Conservation (phyloP, 2,888 invertebrate genomes). For the Cyrtodaria siliqua region DNA sequence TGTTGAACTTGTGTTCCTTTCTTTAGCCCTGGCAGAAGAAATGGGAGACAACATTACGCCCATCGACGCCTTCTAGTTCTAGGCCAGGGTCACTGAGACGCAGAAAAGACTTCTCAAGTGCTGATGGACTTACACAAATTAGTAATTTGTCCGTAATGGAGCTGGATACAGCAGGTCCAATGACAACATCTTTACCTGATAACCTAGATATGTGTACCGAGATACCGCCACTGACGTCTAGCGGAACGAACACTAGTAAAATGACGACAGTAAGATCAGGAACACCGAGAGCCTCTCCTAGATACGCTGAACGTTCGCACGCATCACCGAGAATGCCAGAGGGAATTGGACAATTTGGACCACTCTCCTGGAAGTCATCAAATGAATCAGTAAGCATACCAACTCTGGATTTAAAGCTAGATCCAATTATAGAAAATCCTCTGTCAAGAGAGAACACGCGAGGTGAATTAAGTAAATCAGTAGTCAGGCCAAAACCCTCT, state of each 20-base stretch:
- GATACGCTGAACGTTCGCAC: constrained; percentile 38
- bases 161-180: constrained; percentile 34
- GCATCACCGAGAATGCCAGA: constrained; percentile 39
- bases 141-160: constrained; percentile 10
- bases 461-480: background rate
- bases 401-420: constrained; percentile 19
- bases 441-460: constrained; percentile 48
- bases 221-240: background rate
- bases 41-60: constrained; percentile 43
- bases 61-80: constrained; percentile 1
- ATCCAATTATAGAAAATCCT: constrained; percentile 54
- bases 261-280: background rate
- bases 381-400: constrained; percentile 7
- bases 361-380: constrained; percentile 8
- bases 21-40: constrained; percentile 56
- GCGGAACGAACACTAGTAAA: no score
- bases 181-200: constrained; percentile 48
- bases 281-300: constrained; percentile 15
- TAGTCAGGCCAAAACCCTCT: no score
- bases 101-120: background rate
- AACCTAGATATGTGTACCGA: constrained; percentile 22
- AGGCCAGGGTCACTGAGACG: background rate
- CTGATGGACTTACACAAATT: background rate
- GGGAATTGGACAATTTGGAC: constrained; percentile 59
- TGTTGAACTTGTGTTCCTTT: no score